phyloP scores from a whole-genome alignment of 2,888 invertebrate species.

The Chouioia cunea region DNA sequence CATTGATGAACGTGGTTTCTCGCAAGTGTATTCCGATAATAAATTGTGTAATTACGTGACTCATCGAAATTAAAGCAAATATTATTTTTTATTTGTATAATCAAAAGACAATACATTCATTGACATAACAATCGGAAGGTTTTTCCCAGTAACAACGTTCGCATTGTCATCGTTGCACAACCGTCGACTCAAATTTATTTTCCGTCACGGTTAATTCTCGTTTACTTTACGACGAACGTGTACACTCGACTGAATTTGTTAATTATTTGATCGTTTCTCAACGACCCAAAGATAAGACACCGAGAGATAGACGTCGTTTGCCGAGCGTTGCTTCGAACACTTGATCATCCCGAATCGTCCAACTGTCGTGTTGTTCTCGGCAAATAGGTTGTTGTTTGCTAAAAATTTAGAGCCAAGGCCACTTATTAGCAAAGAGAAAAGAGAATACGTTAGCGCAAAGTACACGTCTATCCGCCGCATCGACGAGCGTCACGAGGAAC shows the following conservation, averaged over 20 bases:
- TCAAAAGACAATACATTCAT: too few species aligned
- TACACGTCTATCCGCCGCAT: constrained; percentile 34
- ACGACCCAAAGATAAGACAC: constrained; percentile 19
- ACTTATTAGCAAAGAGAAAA: constrained; percentile 42
- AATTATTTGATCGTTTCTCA: neutral
- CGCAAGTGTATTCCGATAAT: too few species aligned
- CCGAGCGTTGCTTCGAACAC: neutral
- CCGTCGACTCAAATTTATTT: constrained; percentile 3
- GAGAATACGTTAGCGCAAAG: constrained; percentile 34
- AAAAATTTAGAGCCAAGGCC: constrained; percentile 34
- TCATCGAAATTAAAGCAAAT: too few species aligned
- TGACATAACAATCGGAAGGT: too few species aligned
- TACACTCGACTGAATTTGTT: neutral
- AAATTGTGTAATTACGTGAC: too few species aligned
- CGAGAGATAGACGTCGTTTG: neutral
- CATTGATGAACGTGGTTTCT: too few species aligned
- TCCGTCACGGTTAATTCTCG: constrained; percentile 11
- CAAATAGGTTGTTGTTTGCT: constrained; percentile 24
- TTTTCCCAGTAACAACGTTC: neutral
- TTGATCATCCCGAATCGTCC: constrained; percentile 22
- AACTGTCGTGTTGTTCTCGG: constrained; percentile 32
- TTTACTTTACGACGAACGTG: constrained; percentile 11
- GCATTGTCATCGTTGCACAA: constrained; percentile 22
- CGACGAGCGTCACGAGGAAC: constrained; percentile 42
- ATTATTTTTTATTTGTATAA: too few species aligned